Percentiles rank a stretch among this genome's conserved stretches.
Conservation (phyloP, 2,113 vertebrate genomes). For the Cacatua alba region DNA sequence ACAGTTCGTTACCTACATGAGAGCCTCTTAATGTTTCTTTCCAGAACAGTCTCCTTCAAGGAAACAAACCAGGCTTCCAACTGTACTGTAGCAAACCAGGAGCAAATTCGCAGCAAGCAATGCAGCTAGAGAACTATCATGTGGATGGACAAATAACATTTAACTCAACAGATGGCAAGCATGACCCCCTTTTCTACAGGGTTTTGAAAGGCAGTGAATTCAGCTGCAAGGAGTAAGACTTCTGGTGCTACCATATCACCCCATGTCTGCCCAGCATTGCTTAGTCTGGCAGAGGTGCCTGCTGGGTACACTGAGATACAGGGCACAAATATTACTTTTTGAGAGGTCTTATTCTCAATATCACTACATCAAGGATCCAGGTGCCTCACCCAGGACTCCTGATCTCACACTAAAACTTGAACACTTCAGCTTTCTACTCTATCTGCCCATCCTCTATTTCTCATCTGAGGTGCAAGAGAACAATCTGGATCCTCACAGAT, state of each 20-base stretch:
- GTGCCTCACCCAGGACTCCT: not conserved
- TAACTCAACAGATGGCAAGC: not conserved
- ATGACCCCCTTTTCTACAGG: not conserved
- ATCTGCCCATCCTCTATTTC: not conserved
- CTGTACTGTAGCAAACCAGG: not conserved
- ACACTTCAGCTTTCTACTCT: not conserved
- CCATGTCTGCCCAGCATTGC: rapidly evolving
- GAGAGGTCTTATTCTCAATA: not conserved
- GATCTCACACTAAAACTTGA: rapidly evolving
- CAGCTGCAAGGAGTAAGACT: not conserved
- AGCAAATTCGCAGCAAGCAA: not conserved
- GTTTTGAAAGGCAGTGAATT: not conserved
- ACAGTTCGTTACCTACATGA: not conserved
- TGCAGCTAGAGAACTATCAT: not conserved
- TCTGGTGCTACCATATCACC: not conserved
- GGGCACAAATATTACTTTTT: not conserved
- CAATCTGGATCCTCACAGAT: not conserved
- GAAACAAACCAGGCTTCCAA: not conserved
- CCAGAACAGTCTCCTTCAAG: not conserved
- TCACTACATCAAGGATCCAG: not conserved
- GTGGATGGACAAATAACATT: rapidly evolving
- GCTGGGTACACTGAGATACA: not conserved
- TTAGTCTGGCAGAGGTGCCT: rapidly evolving
- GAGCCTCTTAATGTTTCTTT: not conserved
- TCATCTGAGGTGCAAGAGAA: not conserved